Evolutionary conservation across 1,140 invertebrate genomes (phyloP), one percentile per base, ranked within the genome.

Genomic region (Pseudomyrmex pallidus): DNA sequence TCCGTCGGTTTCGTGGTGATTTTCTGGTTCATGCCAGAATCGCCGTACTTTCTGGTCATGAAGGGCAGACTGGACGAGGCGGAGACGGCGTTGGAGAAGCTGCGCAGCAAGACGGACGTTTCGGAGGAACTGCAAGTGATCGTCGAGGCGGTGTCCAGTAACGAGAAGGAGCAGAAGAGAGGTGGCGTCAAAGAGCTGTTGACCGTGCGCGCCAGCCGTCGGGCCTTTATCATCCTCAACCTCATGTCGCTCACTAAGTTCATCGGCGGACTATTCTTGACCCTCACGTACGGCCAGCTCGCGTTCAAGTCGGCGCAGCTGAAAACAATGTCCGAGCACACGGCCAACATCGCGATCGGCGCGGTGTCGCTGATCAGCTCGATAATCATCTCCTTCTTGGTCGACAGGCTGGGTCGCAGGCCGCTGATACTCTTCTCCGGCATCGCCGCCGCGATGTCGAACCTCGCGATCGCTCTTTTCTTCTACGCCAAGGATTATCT

Each of bases 261-360:
- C 87, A 95, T 97, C 63, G 96, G 95, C 64, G 96, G 97, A 1
- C 96, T 96, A 54, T 96, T 96, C 62, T 95, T 96, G 1, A 95
- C 97, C 20, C 96, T 96, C 87, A 95, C 96, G 10, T 97, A 97
- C 89, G 95, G 96, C 0, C 96, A 97, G 59, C 94, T 95, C 56
- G 97, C 97, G 88, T 97, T 98, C 88, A 94, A 95, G n/a, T 91
- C 94, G 77, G 94, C 95, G 15, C 95, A 95, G 61, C 94, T 93
- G n/a, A 83, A 95, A 0, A 87, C 95, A 0, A 82, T 94, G 4
- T 80, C 82, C 48, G 90, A 94, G 2, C 90, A 94, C 78, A 50
- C 92, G 2, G 90, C 91, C 0, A 91, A 95, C 17, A 95, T 96
- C 25, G 87, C 95, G 2, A 92, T 96, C 25, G 96, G 95, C 0